These are phyloP conservation scores for Erebia epiphron DNA, from an alignment of 2,888 invertebrate genomes.

Conservation along the genomic window DNA sequence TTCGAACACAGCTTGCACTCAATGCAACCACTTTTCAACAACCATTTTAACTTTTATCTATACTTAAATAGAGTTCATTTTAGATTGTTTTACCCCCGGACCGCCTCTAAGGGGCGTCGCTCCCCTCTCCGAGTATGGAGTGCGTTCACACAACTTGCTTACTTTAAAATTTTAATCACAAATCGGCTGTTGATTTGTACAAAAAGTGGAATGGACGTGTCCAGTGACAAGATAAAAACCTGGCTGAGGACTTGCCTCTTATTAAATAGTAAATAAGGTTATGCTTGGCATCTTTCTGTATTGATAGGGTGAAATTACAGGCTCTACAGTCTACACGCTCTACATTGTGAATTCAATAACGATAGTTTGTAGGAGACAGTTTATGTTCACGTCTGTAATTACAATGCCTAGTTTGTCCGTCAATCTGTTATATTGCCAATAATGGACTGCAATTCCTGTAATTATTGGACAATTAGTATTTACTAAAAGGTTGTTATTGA, in stretches of 20 bases:
- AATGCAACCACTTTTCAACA: conserved; percentile 55
- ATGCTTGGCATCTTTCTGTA: conserved; percentile 12
- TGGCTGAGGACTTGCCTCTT: conserved; percentile 32
- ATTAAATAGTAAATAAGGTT: conserved; percentile 29
- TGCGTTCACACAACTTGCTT: conserved; percentile 62
- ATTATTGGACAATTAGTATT: neutral
- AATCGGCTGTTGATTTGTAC: conserved; percentile 70
- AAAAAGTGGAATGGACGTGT: conserved; percentile 65
- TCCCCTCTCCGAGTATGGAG: conserved; percentile 62
- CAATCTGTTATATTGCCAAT: conserved; percentile 10
- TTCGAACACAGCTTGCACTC: conserved; percentile 68
- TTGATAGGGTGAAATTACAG: conserved; percentile 22
- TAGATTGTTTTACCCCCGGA: conserved; percentile 50
- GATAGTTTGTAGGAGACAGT: neutral
- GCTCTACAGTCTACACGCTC: neutral
- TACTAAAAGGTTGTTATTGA: neutral
- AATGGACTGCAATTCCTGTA: conserved; percentile 2
- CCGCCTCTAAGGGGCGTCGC: conserved; percentile 80
- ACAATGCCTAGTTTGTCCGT: conserved; percentile 15
- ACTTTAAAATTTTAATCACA: conserved; percentile 81
- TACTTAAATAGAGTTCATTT: conserved; percentile 44
- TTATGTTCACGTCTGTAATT: conserved; percentile 13
- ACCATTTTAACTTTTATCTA: conserved; percentile 42
- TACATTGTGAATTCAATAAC: conserved; percentile 15
- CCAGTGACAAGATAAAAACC: conserved; percentile 59